Evolutionary conservation across 2,888 invertebrate species (phyloP), one percentile per base, ranked within the genome.

Genomic region (Drosophila meridiana): DNA sequence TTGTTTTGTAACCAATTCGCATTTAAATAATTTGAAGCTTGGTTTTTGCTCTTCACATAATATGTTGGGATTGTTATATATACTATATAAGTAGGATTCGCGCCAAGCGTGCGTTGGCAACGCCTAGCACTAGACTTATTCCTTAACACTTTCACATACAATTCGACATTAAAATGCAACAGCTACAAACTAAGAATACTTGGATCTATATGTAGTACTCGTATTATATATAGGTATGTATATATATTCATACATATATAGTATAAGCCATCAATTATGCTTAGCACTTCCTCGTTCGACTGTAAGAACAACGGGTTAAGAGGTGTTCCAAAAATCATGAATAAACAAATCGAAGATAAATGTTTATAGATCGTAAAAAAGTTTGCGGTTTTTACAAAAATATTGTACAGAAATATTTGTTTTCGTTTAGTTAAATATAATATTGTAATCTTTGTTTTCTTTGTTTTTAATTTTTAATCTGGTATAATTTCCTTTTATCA

Each of bases 141-240:
- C 42, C 6, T 43, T n/a, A 62, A 62, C 67, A 62, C 47, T 57
- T 62, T 58, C 58, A 66, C 60, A 64, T 45, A 64, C 53, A 64
- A 64, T 69, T 67, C 57, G 70, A 73, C 73, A 72, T 85, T 87
- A 73, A 86, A 89, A 89, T 86, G 89, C 89, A 89, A 87, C 88
- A 60, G 69, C 85, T 85, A 87, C 70, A 69, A 78, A 78, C 85
- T 85, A 85, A 65, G 85, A 85, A 85, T 85, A 89, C 85, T 89
- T 87, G 73, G 47, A 74, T 76, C 78, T 70, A 77, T 69, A 70
- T 48, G 42, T 74, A 75, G 61, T 76, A 62, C 45, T 60, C 57
- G 67, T 73, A 66, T 69, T 73, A 69, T 61, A 47, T 53, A 7
- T 53, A 4, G 70, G 65, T 69, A 68, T 69, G 59, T 69, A 68